Evolutionary conservation across 2,888 invertebrate genomes (phyloP).

Genomic region (Drosophila peninsularis): DNA sequence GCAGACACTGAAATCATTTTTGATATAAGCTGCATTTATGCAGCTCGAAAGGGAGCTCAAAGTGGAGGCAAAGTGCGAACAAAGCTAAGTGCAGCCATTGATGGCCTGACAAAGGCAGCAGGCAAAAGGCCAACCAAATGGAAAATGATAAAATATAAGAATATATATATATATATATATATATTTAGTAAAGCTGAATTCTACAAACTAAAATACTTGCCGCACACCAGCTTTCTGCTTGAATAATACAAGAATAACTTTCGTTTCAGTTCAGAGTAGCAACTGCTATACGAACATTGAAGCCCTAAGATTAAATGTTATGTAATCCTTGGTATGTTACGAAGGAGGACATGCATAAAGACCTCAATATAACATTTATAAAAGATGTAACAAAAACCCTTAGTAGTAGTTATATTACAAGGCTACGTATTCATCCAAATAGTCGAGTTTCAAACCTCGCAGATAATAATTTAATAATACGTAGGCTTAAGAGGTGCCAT

Average conservation of each 20-base stretch:
- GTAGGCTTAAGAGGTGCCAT: too few species aligned
- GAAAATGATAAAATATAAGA: conserved; percentile 4
- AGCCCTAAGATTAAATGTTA: not conserved
- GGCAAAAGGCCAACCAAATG: not conserved
- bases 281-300: too few species aligned
- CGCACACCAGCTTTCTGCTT: conserved; percentile 2
- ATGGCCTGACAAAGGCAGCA: conserved; percentile 1
- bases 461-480: too few species aligned
- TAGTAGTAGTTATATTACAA: too few species aligned
- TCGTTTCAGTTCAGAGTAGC: not conserved
- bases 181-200: not conserved
- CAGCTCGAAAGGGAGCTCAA: not conserved
- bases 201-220: not conserved
- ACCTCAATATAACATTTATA: too few species aligned
- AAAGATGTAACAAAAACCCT: too few species aligned
- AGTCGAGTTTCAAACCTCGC: too few species aligned
- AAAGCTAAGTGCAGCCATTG: not conserved
- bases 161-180: not conserved
- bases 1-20: not conserved
- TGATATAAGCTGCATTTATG: conserved; percentile 2
- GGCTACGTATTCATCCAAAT: too few species aligned
- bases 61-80: not conserved
- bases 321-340: too few species aligned
- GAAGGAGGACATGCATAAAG: too few species aligned
- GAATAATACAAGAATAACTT: not conserved